These are phyloP conservation scores for Chascanopsetta lugubris DNA, from an alignment of 2,113 vertebrate species.

Conservation along the genomic window DNA sequence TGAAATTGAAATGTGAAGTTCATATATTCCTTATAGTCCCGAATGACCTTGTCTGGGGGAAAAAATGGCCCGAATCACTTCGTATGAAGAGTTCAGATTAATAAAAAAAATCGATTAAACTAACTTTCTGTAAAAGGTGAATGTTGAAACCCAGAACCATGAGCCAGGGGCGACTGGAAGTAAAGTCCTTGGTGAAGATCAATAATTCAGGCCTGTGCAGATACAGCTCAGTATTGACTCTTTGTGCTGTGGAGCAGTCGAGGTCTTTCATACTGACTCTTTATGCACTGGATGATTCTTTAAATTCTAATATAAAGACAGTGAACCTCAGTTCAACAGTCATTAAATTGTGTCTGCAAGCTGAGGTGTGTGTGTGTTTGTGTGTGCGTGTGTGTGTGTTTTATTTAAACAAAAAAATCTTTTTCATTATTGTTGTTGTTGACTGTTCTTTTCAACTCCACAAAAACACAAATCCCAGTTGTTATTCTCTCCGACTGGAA, in stretches of 20 bases:
- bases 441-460: no score
- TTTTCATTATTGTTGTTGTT: not conserved
- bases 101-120: no score
- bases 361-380: not conserved
- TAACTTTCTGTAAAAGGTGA: constrained; percentile 18
- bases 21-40: no score
- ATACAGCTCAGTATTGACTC: constrained; percentile 10
- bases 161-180: not conserved
- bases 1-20: not conserved
- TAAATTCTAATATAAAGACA: constrained; percentile 4
- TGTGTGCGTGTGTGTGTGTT: not conserved
- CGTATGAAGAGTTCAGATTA: constrained; percentile 9
- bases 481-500: not conserved
- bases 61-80: not conserved
- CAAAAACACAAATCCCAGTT: not conserved
- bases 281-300: constrained; percentile 10
- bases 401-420: not conserved
- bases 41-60: not conserved
- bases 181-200: constrained; percentile 6
- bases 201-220: constrained; percentile 19
- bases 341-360: not conserved
- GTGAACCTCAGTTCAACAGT: constrained; percentile 2
- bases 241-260: not conserved
- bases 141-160: not conserved
- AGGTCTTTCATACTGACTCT: not conserved